Conservation (phyloP, 1,140 invertebrate species). For the Drosophila ogumai region DNA sequence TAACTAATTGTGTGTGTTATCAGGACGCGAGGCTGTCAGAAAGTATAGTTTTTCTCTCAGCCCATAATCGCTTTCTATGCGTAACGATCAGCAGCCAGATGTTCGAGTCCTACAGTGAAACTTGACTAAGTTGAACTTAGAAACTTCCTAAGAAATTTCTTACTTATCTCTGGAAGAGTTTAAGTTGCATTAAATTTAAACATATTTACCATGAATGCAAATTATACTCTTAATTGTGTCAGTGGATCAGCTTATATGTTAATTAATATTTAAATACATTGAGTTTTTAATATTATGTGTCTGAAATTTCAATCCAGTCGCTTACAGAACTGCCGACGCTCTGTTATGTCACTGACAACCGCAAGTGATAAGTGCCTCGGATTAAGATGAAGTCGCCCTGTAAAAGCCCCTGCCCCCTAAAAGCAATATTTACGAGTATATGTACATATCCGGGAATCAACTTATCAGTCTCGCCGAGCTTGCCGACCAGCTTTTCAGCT, state of each 20-base stretch:
- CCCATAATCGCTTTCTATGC: background rate
- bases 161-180: background rate
- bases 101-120: constrained; percentile 11
- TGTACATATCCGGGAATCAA: constrained; percentile 1
- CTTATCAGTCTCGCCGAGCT: constrained; percentile 2
- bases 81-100: constrained; percentile 19
- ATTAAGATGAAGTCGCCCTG: constrained; percentile 5
- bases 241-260: constrained; percentile 1
- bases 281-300: background rate
- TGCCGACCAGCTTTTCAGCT: background rate
- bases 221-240: constrained; percentile 6
- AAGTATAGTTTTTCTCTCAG: constrained; percentile 1
- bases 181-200: background rate
- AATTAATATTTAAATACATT: constrained; percentile 3
- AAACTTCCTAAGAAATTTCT: background rate
- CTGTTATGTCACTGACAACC: constrained; percentile 32
- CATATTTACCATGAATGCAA: background rate
- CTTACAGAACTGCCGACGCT: constrained; percentile 22
- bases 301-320: constrained; percentile 14
- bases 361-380: constrained; percentile 21
- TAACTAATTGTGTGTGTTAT: constrained; percentile 17
- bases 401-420: constrained; percentile 7
- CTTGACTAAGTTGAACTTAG: background rate
- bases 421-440: background rate
- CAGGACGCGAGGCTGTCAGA: background rate